Conservation (phyloP, 2,797 vertebrate species). For the Cephalopachus bancanus region DNA sequence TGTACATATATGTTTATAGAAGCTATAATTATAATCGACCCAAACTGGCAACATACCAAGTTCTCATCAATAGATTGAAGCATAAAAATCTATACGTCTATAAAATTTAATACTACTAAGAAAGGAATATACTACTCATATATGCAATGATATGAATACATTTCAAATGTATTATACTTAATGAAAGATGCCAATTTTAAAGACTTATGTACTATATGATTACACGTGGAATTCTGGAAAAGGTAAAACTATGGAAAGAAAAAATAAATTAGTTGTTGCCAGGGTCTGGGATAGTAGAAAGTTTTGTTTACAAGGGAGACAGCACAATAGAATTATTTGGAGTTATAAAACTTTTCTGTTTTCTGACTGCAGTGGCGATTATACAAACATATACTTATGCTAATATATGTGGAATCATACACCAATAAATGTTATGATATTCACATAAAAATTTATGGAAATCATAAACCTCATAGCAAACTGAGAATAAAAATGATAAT, state of each 20-base stretch:
- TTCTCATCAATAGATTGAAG: background rate
- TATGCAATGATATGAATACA: background rate
- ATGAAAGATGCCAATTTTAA: background rate
- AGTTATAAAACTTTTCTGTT: background rate
- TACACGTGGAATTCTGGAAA: background rate
- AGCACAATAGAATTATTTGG: background rate
- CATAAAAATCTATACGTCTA: background rate
- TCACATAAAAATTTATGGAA: background rate
- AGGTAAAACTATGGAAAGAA: background rate
- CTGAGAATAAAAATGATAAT: background rate
- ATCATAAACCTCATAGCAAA: background rate
- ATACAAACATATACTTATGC: background rate
- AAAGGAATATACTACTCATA: background rate
- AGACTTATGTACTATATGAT: background rate
- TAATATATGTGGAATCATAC: background rate
- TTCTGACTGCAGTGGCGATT: background rate
- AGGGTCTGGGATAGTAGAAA: background rate
- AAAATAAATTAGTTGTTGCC: background rate
- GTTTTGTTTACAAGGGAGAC: background rate
- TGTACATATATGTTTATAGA: background rate
- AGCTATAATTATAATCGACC: background rate
- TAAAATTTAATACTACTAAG: background rate
- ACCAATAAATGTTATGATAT: background rate
- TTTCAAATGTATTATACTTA: background rate
- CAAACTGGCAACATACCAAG: background rate